A percentile compares a stretch with the other conserved stretches of the same genome.
Evolutionary conservation across 2,888 invertebrate species (phyloP).

Genomic region (Xylota segnis): DNA sequence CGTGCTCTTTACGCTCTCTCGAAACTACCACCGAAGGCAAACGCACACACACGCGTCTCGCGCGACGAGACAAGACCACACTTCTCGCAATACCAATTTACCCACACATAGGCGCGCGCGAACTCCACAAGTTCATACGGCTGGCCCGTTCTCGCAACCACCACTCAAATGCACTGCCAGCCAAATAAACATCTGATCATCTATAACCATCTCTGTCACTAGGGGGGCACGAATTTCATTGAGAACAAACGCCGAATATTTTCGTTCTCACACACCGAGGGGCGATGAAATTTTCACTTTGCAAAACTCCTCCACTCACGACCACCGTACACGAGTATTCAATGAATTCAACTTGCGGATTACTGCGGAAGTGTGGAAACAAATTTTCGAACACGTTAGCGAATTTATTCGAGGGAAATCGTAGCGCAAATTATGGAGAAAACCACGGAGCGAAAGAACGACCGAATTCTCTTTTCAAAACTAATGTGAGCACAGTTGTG

Average conservation of each 20-base stretch:
- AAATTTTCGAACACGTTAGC: slow-evolving; percentile 15
- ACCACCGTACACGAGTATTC: slow-evolving; percentile 1
- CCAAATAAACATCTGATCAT: slow-evolving; percentile 73
- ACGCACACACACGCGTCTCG: slow-evolving; percentile 14
- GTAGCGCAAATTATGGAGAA: slow-evolving; percentile 61
- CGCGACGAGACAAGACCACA: slow-evolving; percentile 30
- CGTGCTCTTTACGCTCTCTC: slow-evolving; percentile 14
- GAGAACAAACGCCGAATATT: slow-evolving; percentile 76
- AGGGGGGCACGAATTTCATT: slow-evolving; percentile 66
- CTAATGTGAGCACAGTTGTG: slow-evolving; percentile 51
- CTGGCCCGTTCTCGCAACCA: slow-evolving; percentile 37
- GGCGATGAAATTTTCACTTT: slow-evolving; percentile 71
- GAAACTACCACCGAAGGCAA: slow-evolving; percentile 19
- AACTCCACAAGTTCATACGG: slow-evolving; percentile 57
- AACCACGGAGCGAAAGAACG: slow-evolving; percentile 67
- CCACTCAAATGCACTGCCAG: slow-evolving; percentile 46
- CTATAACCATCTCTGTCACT: slow-evolving; percentile 72
- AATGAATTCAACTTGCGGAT: slow-evolving; percentile 35
- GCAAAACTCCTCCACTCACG: slow-evolving; percentile 25
- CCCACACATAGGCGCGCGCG: slow-evolving; percentile 48
- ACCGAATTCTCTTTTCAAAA: slow-evolving; percentile 72
- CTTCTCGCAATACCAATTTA: slow-evolving; percentile 41
- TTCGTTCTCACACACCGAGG: slow-evolving; percentile 73
- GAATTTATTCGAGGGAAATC: slow-evolving; percentile 55
- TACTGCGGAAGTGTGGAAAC: neutral